Base-by-base conservation (phyloP, 2,113 vertebrate species). In the Chionomys nivalis region DNA sequence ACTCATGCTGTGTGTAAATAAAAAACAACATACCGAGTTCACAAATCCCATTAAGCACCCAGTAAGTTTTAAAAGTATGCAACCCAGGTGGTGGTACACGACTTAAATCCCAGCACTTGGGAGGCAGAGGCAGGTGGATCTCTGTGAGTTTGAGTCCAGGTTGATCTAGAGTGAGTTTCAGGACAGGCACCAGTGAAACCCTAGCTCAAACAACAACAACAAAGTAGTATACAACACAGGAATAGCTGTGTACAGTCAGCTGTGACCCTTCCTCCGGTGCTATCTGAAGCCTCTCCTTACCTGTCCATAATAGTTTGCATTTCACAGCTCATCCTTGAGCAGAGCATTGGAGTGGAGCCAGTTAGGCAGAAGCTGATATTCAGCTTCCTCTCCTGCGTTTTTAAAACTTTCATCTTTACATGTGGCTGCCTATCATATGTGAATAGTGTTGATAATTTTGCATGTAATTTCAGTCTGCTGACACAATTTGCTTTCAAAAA, bases 381-480 rank as follows among this genome's bases (percentile, higher is more conserved):
- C 86, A 89, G 49, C 94, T 94, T 97, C 68, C 83, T 91, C 78
- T 75, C 49, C 89, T 96, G 87, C 73, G 70, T 89, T 94, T 94
- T 96, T 96, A 91, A 97, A 97, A 96, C 82, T 92, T 97, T 94
- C 73, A 94, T 97, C 90, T 98, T 75, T 90, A 88, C 89, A 66
- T 95, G 44, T 94, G 81, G 90, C 91, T 94, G 97, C 77, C 93
- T 97, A 87, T 94, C 95, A 87, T 66, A 90, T 95, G 81, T 96
- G 83, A 96, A 95, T 96, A 94, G 86, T 96, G 92, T 87, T 44
- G 94, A 94, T 96, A 96, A 97, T 97, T 97, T 96, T 93, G 95
- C 91, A 94, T 97, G 82, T 97, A 95, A 97, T 97, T 97, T 97
- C 70, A 96, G 58, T 95, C 96, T 97, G 96, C 96, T 98, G 95